Percentiles rank a stretch among this genome's conserved stretches.
Conservation (phyloP, 1,140 invertebrate genomes). For the Ceratina calcarata region DNA sequence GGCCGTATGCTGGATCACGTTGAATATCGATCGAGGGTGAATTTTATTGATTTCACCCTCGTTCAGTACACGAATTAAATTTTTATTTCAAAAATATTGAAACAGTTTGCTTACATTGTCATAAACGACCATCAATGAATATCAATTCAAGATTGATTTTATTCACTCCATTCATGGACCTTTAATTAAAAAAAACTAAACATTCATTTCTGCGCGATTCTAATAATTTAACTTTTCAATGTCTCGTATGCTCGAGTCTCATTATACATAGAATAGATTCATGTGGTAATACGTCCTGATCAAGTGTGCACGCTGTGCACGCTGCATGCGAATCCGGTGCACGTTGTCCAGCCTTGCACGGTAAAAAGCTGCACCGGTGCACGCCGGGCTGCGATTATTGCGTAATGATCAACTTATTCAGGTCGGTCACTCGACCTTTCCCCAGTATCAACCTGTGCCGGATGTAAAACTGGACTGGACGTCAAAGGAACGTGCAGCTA, state of each 20-base stretch:
- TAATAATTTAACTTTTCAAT: not conserved
- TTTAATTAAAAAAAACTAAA: too few relatives aligned
- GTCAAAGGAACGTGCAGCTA: conserved; percentile 14
- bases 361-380: conserved; percentile 13
- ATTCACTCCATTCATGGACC: too few relatives aligned
- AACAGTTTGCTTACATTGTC: too few relatives aligned
- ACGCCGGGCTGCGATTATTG: conserved; percentile 25
- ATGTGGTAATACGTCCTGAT: not conserved
- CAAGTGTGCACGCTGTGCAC: not conserved
- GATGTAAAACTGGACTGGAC: conserved; percentile 52
- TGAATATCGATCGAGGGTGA: conserved; percentile 8
- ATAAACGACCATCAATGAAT: too few relatives aligned
- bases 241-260: not conserved
- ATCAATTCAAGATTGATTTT: too few relatives aligned
- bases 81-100: not conserved
- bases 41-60: conserved; percentile 1
- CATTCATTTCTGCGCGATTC: too few relatives aligned
- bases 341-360: conserved; percentile 12
- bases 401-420: conserved; percentile 42
- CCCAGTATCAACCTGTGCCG: conserved; percentile 49
- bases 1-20: conserved; percentile 3
- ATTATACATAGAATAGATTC: not conserved
- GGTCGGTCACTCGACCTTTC: conserved; percentile 42
- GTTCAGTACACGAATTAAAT: not conserved
- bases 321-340: not conserved